Percentiles rank a stretch among this genome's conserved stretches.
These are phyloP conservation scores for Malurus leucopterus DNA, from an alignment of 2,797 vertebrate genomes.

Conservation along the genomic window DNA sequence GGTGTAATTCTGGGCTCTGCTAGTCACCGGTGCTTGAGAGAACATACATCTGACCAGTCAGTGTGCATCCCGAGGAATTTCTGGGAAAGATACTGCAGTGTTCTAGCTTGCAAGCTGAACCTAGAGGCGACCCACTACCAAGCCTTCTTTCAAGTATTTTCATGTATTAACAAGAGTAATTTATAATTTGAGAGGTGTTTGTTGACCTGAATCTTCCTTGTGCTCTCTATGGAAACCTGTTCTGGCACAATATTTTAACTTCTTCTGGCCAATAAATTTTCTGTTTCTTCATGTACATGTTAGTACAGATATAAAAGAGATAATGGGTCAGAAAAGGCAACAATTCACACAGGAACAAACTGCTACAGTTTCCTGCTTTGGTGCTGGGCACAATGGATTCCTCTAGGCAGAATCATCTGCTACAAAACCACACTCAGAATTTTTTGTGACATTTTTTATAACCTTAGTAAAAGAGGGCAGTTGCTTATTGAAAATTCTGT, in stretches of 20 bases:
- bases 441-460: neutral
- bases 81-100: neutral
- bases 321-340: neutral
- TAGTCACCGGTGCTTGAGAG: neutral
- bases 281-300: slow-evolving; percentile 5
- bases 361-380: neutral
- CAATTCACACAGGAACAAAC: neutral
- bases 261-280: neutral
- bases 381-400: neutral
- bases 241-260: neutral
- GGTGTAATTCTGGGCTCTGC: neutral
- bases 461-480: neutral
- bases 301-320: slow-evolving; percentile 10
- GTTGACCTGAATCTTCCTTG: slow-evolving; percentile 22
- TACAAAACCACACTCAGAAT: neutral
- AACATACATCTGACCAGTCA: neutral
- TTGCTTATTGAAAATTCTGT: neutral
- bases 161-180: slow-evolving; percentile 23
- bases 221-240: slow-evolving; percentile 11
- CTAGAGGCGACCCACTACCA: neutral
- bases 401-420: neutral
- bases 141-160: slow-evolving; percentile 10
- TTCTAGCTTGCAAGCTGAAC: neutral
- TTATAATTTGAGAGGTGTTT: slow-evolving; percentile 9
- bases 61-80: neutral